Percentiles rank a stretch among this genome's conserved stretches.
These are phyloP conservation scores for Chrysina gloriosa DNA, from an alignment of 2,888 invertebrate genomes.

Conservation along the genomic window DNA sequence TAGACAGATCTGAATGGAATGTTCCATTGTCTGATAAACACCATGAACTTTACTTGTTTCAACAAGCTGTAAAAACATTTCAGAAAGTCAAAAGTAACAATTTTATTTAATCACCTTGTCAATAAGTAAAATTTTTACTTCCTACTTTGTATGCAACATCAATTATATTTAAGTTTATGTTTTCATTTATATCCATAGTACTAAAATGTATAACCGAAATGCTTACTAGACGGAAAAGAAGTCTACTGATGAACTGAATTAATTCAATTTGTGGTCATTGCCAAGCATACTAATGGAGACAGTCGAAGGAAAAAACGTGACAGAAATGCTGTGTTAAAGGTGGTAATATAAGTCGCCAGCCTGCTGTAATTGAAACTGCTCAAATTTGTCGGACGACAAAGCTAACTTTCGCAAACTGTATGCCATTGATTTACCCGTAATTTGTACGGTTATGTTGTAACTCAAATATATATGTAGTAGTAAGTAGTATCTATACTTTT, in stretches of 20 bases:
- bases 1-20: background rate
- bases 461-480: too few species aligned
- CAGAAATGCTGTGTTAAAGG: constrained; percentile 47
- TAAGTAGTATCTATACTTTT: too few species aligned
- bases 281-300: constrained; percentile 48
- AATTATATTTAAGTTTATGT: too few species aligned
- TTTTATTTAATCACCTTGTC: background rate
- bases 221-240: constrained; percentile 18
- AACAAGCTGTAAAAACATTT: background rate
- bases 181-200: too few species aligned
- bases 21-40: too few species aligned
- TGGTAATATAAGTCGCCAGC: constrained; percentile 20
- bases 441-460: too few species aligned
- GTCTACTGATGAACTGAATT: constrained; percentile 42
- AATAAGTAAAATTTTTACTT: background rate
- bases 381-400: background rate
- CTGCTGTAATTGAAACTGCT: constrained; percentile 6
- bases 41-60: background rate
- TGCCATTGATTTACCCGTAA: too few species aligned
- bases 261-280: constrained; percentile 48
- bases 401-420: background rate
- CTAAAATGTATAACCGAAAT: constrained; percentile 10
- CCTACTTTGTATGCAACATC: too few species aligned
- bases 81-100: background rate
- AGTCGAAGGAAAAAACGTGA: constrained; percentile 46